Evolutionary conservation across 1,140 invertebrate genomes (phyloP), one percentile per base, ranked within the genome.

Genomic region (Helicoverpa armigera): DNA sequence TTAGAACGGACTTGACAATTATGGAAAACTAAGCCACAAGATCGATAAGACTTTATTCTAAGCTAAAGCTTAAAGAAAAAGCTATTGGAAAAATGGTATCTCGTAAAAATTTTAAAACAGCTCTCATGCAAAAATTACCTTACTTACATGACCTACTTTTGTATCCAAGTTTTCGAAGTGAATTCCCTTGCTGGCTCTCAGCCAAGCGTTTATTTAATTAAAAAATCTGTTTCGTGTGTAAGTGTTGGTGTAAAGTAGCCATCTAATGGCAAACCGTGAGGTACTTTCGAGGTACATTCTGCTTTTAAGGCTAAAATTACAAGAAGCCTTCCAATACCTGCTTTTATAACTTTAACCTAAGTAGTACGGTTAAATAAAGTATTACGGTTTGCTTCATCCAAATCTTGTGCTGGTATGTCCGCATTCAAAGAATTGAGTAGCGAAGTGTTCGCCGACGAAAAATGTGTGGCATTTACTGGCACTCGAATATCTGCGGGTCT

Each of bases 151-250:
- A 69, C 76, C 76, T 78, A 78, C 76, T 78, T 78, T 69, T 48
- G 63, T 67, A 43, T 56, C 53, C 61, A 78, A 69, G 76, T 78
- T 78, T 58, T 58, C 61, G 51, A 69, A 69, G 76, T 56, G 63
- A 78, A 78, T 58, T 78, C 76, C 31, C 63, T 13, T 51, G 51
- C 50, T 78, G 76, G 76, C 63, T 69, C 53, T 48, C 29, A 54
- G 61, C 76, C 76, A 78, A 78, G 51, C 76, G 63, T 78, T 78
- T 78, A 78, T 78, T 78, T 78, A 69, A 78, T 78, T 78, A 78
- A 78, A 78, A 65, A 65, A 61, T 50, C 48, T 54, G 61, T 53
- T 65, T 29, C 58, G 13, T 65, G 29, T 74, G 54, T 56, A 74
- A 78, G 50, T 78, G 75, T 65, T 56, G 50, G 48, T 73, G 70